Evolutionary conservation across 1,140 invertebrate species (phyloP), one percentile per base, ranked within the genome.

Genomic region (Aradophagus sp.): DNA sequence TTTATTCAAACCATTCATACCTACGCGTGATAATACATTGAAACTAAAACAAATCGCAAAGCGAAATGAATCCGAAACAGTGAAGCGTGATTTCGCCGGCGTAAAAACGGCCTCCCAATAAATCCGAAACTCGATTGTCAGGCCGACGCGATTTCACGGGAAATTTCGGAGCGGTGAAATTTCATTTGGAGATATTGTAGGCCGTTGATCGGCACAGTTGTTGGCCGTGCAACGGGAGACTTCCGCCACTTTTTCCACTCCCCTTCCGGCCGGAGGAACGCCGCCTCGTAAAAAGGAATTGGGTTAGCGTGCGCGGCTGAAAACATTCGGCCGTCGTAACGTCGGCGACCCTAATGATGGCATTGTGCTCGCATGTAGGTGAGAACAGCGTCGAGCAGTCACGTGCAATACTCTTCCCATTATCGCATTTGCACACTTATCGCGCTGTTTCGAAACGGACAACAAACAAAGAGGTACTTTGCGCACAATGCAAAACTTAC

Each of bases 361-460:
- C 50, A 69, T 69, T 69, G 66, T 69, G 56, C 38, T 48, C 41
- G 65, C 41, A 34, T 50, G 47, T 68, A 61, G 66, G 56, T 62
- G 66, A 55, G 56, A 69, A 62, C 32, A 15, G 53, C 52, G 31
- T 6, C 19, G 20, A 48, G 29, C 17, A 47, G 23, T 41, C 11
- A 6, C 13, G 36, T n/a, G 27, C 41, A 31, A 59, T 53, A 59
- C 32, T 36, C n/a, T 23, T 50, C 32, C 55, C 45, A 68, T 68
- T 68, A 61, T 55, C 55, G 13, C 55, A 48, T 68, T 61, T 68
- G 55, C 65, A 55, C 65, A 48, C 48, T 47, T 68, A 27, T 7
- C 17, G 62, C 39, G 31, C 15, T 26, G 32, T 68, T 68, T 68
- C 65, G 47, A 59, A 53, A 68, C 5, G 20, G 11, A 50, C 16